phyloP scores from a whole-genome alignment of 1,140 invertebrate genomes.

The Saxidomus purpurata region DNA sequence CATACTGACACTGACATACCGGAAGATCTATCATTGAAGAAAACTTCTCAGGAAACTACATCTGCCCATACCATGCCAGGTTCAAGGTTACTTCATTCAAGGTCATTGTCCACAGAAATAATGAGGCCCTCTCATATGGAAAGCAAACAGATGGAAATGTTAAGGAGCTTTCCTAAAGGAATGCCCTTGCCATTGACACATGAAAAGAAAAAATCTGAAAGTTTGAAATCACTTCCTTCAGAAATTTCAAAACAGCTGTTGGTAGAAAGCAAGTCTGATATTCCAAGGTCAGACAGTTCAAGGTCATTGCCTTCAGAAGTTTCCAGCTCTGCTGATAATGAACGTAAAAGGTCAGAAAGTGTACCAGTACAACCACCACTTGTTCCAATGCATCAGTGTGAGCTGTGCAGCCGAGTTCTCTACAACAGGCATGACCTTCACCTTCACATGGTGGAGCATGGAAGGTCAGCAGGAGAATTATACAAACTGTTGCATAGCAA shows the following conservation, averaged over 20 bases:
- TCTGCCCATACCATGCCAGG: not conserved
- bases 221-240: constrained; percentile 13
- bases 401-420: constrained; percentile 35
- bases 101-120: not conserved
- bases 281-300: constrained; percentile 35
- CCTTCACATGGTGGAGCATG: constrained; percentile 57
- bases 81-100: not conserved
- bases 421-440: constrained; percentile 53
- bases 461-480: constrained; percentile 33
- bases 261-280: not conserved
- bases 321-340: not conserved
- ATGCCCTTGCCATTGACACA: not conserved
- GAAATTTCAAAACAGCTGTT: not conserved
- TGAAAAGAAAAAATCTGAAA: not conserved
- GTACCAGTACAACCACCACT: constrained; percentile 8
- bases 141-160: not conserved
- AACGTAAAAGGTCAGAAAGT: constrained; percentile 3
- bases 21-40: constrained; percentile 43
- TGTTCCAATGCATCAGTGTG: constrained; percentile 52
- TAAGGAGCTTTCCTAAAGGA: not conserved
- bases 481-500: constrained; percentile 48
- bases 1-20: not conserved
- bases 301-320: constrained; percentile 14
- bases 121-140: not conserved
- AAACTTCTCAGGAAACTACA: not conserved